These are phyloP conservation scores for Mesembrinibis cayennensis DNA, from an alignment of 2,113 vertebrate genomes.

Conservation along the genomic window DNA sequence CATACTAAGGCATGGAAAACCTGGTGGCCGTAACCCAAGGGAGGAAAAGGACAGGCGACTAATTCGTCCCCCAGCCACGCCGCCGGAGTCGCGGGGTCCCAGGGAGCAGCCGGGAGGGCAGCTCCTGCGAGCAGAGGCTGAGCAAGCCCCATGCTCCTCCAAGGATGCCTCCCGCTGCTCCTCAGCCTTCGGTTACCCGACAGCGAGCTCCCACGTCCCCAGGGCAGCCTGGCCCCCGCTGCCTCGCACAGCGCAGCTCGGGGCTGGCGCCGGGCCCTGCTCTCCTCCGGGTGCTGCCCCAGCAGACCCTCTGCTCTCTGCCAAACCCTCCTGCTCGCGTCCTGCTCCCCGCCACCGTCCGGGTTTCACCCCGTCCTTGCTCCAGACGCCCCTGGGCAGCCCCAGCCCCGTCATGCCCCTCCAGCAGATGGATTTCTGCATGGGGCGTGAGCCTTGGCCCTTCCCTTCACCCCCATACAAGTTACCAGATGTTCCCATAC, in stretches of 20 bases:
- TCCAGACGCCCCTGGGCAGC: background rate
- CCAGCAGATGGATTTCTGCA: background rate
- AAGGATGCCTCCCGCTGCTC: fast-evolving
- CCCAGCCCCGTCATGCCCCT: background rate
- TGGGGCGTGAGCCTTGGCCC: fast-evolving
- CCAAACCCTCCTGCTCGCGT: background rate
- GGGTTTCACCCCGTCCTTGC: background rate
- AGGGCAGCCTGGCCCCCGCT: fast-evolving
- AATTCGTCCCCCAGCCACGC: background rate
- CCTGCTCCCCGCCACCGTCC: background rate
- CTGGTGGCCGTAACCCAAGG: background rate
- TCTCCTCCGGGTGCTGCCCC: background rate
- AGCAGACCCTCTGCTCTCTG: background rate
- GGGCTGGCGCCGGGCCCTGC: background rate
- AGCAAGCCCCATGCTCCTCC: background rate
- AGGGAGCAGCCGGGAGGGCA: background rate
- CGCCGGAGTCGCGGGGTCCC: fast-evolving
- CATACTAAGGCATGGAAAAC: conserved; percentile 29
- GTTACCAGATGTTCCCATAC: background rate
- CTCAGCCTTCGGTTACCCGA: fast-evolving
- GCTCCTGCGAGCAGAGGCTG: background rate
- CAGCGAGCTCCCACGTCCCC: fast-evolving
- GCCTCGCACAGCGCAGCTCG: background rate
- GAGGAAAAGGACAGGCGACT: no score
- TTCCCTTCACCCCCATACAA: background rate